Base-by-base conservation (phyloP, 2,888 invertebrate species). In the Clanis bilineata region DNA sequence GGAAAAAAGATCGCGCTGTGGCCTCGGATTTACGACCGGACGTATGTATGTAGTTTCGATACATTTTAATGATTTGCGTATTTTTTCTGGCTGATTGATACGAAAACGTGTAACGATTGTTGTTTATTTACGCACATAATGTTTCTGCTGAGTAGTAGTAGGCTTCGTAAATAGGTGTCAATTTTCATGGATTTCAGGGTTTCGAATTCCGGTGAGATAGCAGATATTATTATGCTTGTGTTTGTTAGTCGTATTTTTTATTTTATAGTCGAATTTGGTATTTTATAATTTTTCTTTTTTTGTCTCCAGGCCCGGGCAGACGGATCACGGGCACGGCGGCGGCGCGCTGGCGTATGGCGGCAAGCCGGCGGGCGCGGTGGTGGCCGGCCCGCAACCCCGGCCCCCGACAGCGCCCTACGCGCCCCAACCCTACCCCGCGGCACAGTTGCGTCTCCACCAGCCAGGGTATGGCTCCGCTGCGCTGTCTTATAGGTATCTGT, bases 391-490 rank as follows among this genome's bases (percentile, higher is more conserved):
- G 80, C 85, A 76, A 78, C 87, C 86, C 65, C 83, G 88, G 67
- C 82, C 82, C 78, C 86, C 86, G 72, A 79, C 89, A 76, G 87
- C 90, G 73, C 86, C 89, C 78, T 85, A 87, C 83, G 83, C 86
- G 63, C 80, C 86, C 65, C 85, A 83, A 77, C 80, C 83, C 65
- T 85, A 85, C 80, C 85, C 89, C 65, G 82, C 85, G 68, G 74
- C 83, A 54, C 83, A 80, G 77, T 81, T 88, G 82, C 88, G 90
- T 44, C 78, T 90, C 78, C 93, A 85, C 80, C 91, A 87, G 80
- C 87, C 90, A 71, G 85, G 86, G 66, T 88, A 90, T 83, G 90
- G 90, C 68, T 89, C 90, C 68, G 90, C 92, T 67, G 90, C 92
- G 65, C 79, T 91, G 63, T 84, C 88, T 69, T 90, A 88, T 80